phyloP scores from a whole-genome alignment of 2,113 vertebrate species.

The Rafetus swinhoei region DNA sequence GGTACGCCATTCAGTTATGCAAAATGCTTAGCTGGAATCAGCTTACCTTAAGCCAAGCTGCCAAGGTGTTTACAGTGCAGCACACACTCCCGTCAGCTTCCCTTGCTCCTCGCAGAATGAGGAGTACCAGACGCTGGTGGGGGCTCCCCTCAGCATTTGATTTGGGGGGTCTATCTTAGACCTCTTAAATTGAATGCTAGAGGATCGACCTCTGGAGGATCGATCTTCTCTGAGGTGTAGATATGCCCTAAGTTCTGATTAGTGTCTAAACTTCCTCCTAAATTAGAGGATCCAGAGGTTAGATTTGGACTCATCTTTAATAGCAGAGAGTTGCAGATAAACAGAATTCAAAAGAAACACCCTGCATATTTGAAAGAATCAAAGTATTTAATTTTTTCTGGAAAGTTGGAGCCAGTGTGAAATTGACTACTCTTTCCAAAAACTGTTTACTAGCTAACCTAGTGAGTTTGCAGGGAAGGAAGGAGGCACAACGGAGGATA shows the following conservation, averaged over 20 bases:
- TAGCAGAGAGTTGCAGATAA: background rate
- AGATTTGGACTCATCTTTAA: background rate
- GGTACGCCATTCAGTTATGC: too few relatives aligned
- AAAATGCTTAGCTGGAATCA: too few relatives aligned
- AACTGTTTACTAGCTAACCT: background rate
- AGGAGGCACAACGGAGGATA: fast-evolving
- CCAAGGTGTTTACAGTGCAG: too few relatives aligned
- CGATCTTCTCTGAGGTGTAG: too few relatives aligned
- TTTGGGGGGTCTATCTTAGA: too few relatives aligned
- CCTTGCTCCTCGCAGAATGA: too few relatives aligned
- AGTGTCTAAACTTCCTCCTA: background rate
- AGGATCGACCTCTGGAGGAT: too few relatives aligned
- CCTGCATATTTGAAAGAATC: background rate
- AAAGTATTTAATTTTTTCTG: background rate
- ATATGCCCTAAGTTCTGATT: background rate
- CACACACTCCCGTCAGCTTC: too few relatives aligned
- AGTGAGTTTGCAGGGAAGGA: background rate
- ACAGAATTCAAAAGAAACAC: background rate
- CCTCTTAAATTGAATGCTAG: too few relatives aligned
- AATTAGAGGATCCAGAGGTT: background rate
- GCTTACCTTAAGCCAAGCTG: too few relatives aligned
- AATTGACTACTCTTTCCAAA: background rate
- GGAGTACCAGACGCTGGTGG: too few relatives aligned
- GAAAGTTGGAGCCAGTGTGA: background rate
- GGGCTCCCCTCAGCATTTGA: too few relatives aligned